Evolutionary conservation across 2,113 vertebrate species (phyloP).

Genomic region (Cichladusa arquata): DNA sequence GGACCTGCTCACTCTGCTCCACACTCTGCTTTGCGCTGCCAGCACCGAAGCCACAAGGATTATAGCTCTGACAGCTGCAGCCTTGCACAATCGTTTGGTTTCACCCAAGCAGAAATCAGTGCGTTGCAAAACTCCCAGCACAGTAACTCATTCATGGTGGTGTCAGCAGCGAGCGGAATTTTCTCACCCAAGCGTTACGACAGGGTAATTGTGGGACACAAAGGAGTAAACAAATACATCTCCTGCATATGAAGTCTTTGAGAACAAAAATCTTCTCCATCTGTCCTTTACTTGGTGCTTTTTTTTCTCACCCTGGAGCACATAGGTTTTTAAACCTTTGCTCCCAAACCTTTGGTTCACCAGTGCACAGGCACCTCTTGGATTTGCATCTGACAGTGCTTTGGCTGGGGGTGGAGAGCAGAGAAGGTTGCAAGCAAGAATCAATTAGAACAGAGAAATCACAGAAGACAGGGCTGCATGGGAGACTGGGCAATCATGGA

Average conservation of each 20-base stretch:
- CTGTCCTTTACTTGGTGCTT: not conserved
- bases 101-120: not conserved
- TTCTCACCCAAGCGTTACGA: not conserved
- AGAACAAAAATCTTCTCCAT: not conserved
- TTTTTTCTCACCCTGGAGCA: not conserved
- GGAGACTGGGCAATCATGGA: not conserved
- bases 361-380: not conserved
- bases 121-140: not conserved
- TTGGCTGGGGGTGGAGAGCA: not conserved
- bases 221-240: not conserved
- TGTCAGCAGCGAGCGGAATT: not conserved
- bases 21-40: not conserved
- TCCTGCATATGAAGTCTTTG: not conserved
- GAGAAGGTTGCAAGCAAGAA: not conserved
- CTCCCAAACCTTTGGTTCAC: not conserved
- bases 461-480: not conserved
- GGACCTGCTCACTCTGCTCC: not conserved
- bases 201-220: not conserved
- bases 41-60: not conserved
- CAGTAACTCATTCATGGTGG: not conserved
- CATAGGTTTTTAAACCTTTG: not conserved
- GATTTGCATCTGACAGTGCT: not conserved
- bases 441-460: not conserved
- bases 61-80: constrained; percentile 14
- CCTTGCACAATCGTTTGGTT: not conserved